Conservation (phyloP, 2,113 vertebrate genomes). For the Malurus elegans region DNA sequence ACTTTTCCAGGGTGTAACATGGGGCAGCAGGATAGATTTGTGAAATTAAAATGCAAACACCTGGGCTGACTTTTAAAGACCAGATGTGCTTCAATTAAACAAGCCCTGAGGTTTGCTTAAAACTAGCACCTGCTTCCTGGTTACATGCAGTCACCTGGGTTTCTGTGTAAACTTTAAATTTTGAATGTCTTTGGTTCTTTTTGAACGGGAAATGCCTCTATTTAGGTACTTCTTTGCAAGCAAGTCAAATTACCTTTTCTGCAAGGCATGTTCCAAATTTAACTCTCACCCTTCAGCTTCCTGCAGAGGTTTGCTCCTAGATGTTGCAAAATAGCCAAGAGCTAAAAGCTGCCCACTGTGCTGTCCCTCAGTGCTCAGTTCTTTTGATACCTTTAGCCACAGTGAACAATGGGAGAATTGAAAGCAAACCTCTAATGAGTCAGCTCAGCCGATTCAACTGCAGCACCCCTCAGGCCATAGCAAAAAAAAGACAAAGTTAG, state of each 20-base stretch:
- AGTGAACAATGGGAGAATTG: not conserved
- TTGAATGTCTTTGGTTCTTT: not conserved
- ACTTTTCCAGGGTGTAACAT: not conserved
- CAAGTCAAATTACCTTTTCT: not conserved
- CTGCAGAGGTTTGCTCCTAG: not conserved
- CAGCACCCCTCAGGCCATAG: not conserved
- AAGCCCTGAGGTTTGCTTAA: constrained; percentile 39
- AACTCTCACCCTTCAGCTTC: not conserved
- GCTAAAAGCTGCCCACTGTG: not conserved
- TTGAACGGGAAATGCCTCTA: not conserved
- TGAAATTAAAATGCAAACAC: constrained; percentile 38
- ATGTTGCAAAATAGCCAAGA: not conserved
- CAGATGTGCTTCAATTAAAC: constrained; percentile 44
- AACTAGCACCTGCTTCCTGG: not conserved
- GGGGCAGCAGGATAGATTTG: not conserved
- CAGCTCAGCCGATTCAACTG: not conserved
- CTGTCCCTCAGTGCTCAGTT: not conserved
- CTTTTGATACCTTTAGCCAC: not conserved
- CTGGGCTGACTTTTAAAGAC: constrained; percentile 28
- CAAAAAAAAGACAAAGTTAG: not conserved
- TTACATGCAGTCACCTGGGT: not conserved
- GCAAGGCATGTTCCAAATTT: not conserved
- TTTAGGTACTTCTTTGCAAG: not conserved
- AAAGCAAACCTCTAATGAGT: not conserved
- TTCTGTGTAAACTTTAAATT: not conserved